These are phyloP conservation scores for Zoanthus sansibaricus DNA, from an alignment of 92 coral and sea anemone genomes.

Conservation along the genomic window DNA sequence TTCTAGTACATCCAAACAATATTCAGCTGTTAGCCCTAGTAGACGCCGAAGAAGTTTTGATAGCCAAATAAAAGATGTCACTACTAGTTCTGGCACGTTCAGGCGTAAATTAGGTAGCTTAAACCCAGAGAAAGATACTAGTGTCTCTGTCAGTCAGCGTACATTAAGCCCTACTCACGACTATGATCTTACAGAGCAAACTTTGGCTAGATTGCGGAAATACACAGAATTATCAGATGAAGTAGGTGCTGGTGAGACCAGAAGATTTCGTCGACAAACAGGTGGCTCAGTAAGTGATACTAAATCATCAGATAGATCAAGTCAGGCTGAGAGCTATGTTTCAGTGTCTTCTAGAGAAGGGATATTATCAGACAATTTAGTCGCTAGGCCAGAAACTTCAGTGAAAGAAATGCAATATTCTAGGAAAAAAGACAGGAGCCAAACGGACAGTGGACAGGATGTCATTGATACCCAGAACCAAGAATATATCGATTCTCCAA, in stretches of 20 bases:
- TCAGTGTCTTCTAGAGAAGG: neutral
- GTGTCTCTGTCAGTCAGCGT: neutral
- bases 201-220: constrained; percentile 31
- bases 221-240: constrained; percentile 28
- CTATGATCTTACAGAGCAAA: constrained; percentile 20
- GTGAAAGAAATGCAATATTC: neutral
- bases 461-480: neutral
- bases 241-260: neutral
- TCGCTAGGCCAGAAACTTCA: neutral
- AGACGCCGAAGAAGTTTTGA: neutral
- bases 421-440: neutral
- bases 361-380: neutral
- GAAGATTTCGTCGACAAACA: neutral
- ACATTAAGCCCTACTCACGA: constrained; percentile 12
- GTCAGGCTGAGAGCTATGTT: neutral
- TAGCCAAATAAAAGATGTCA: constrained; percentile 1
- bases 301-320: neutral
- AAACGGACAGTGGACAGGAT: constrained; percentile 16
- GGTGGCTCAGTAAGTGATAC: neutral
- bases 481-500: constrained; percentile 10
- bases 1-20: neutral
- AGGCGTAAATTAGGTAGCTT: neutral
- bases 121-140: constrained; percentile 9
- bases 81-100: constrained; percentile 7
- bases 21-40: neutral